These are phyloP conservation scores for Anas acuta DNA, from an alignment of 2,797 vertebrate species.

Conservation along the genomic window DNA sequence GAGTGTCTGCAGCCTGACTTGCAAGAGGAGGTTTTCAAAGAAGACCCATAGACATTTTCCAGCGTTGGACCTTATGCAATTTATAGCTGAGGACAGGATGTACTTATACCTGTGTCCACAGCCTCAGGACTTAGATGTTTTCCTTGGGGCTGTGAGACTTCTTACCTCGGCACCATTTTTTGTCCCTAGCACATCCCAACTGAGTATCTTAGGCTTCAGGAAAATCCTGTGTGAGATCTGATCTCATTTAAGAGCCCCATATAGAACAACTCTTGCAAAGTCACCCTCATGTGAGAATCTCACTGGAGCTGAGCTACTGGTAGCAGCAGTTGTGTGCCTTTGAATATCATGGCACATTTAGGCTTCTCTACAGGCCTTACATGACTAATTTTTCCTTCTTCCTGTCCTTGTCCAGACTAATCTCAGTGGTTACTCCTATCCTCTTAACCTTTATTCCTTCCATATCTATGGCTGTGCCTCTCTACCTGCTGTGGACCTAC, in stretches of 20 bases:
- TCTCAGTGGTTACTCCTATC: not conserved
- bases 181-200: not conserved
- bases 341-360: not conserved
- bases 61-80: not conserved
- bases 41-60: not conserved
- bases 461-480: not conserved
- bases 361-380: not conserved
- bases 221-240: not conserved
- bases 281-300: not conserved
- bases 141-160: not conserved
- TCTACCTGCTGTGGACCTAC: not conserved
- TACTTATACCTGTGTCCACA: not conserved
- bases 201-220: not conserved
- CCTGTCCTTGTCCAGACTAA: not conserved
- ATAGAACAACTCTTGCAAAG: not conserved
- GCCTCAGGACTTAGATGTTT: not conserved
- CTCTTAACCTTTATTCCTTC: not conserved
- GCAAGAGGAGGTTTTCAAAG: not conserved
- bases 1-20: not conserved
- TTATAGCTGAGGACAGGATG: accelerated
- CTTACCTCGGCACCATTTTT: not conserved
- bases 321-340: not conserved
- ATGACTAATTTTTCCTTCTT: not conserved
- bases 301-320: not conserved
- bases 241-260: not conserved